phyloP scores from a whole-genome alignment of 2,888 invertebrate genomes.

The Folsomia candida region DNA sequence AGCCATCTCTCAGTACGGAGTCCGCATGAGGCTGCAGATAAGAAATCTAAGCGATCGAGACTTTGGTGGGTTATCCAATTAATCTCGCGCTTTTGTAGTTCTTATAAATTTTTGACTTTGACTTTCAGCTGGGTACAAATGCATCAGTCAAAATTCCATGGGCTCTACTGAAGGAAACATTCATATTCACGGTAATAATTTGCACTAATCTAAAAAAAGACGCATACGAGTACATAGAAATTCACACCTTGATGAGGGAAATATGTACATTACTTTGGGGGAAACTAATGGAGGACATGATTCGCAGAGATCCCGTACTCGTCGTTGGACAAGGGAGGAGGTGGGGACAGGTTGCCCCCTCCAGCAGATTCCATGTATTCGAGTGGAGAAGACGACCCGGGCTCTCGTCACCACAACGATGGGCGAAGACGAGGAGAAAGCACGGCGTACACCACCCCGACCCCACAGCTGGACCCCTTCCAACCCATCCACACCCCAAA shows the following conservation, averaged over 20 bases:
- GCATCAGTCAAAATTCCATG: conserved; percentile 88
- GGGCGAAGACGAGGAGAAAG: conserved; percentile 12
- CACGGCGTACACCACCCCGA: conserved; percentile 25
- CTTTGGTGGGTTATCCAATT: no score
- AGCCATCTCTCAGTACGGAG: conserved; percentile 45
- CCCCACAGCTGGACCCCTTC: conserved; percentile 36
- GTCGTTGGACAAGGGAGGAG: conserved; percentile 21
- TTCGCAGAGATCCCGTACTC: conserved; percentile 39
- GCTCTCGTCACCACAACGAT: background rate
- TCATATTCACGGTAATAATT: conserved; percentile 81
- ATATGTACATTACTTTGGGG: background rate
- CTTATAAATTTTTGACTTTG: no score
- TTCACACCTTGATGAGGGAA: background rate
- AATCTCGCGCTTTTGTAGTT: no score
- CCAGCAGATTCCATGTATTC: conserved; percentile 31
- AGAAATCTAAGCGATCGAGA: conserved; percentile 32
- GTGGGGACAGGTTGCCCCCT: conserved; percentile 29
- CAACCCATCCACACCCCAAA: conserved; percentile 32
- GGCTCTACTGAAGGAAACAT: conserved; percentile 88
- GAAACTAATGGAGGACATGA: no score
- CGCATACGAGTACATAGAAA: background rate
- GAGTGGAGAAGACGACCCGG: conserved; percentile 15
- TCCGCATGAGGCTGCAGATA: conserved; percentile 48
- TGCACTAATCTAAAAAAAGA: background rate
- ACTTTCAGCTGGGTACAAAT: conserved; percentile 82